These are phyloP conservation scores for Cisticola juncidis DNA, from an alignment of 2,113 vertebrate species.

Conservation along the genomic window DNA sequence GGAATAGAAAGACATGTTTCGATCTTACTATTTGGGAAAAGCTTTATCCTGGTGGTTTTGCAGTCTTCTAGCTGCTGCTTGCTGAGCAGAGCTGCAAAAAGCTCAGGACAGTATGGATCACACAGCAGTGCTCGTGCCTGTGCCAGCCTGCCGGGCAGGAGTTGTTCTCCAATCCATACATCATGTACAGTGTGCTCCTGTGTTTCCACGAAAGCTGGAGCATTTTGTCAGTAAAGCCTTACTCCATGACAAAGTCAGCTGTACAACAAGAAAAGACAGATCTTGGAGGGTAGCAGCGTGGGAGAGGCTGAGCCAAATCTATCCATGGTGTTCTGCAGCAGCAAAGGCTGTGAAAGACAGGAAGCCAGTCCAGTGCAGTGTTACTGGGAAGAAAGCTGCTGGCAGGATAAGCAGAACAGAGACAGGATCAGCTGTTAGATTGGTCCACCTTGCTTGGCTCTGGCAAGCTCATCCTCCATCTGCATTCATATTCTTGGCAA, in stretches of 20 bases:
- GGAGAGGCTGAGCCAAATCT: neutral
- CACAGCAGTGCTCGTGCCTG: neutral
- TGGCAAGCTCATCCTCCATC: neutral
- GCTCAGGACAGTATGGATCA: neutral
- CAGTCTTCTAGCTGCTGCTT: neutral
- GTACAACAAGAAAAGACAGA: neutral
- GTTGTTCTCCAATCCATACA: neutral
- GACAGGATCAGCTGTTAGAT: neutral
- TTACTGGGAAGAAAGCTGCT: neutral
- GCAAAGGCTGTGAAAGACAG: neutral
- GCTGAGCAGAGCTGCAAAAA: neutral
- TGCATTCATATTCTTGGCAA: neutral
- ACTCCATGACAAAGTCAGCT: neutral
- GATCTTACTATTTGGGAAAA: neutral
- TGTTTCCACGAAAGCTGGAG: neutral
- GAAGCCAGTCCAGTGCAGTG: neutral
- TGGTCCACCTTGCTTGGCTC: neutral
- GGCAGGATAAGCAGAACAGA: neutral
- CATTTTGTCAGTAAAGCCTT: neutral
- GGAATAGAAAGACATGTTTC: neutral
- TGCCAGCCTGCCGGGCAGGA: neutral
- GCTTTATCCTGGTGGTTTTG: neutral
- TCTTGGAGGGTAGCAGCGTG: fast-evolving
- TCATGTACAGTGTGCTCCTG: neutral
- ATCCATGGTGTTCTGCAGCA: neutral